Conservation (phyloP, 1,140 invertebrate genomes). For the Papilio dardanus region DNA sequence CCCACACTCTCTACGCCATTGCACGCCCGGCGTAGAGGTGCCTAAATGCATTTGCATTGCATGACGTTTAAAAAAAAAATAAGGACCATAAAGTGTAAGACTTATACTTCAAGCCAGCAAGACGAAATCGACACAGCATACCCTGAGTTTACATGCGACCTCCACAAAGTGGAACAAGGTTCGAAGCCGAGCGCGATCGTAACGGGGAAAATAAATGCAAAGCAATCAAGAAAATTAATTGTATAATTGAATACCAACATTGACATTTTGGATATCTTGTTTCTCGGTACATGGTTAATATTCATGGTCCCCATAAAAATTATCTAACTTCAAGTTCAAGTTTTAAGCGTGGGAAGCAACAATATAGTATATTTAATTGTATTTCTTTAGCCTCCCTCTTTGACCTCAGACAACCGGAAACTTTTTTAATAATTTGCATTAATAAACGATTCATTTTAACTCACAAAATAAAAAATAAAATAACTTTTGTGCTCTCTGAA, state of each 20-base stretch:
- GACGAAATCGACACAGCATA: background rate
- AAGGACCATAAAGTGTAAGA: background rate
- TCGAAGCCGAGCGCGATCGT: slow-evolving; percentile 6
- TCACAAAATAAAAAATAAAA: background rate
- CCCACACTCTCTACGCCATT: no score
- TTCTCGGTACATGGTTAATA: background rate
- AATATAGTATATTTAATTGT: background rate
- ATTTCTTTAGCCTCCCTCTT: background rate
- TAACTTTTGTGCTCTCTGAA: background rate
- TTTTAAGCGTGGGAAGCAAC: background rate
- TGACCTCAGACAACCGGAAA: no score
- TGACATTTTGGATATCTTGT: background rate
- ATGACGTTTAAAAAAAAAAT: no score
- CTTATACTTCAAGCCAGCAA: background rate
- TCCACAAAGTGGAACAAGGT: slow-evolving; percentile 33
- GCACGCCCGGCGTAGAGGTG: no score
- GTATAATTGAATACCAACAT: background rate
- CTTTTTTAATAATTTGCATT: background rate
- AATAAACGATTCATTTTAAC: background rate
- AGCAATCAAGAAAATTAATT: background rate
- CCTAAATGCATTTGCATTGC: no score
- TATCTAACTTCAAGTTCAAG: background rate
- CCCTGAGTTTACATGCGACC: slow-evolving; percentile 3
- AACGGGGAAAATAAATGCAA: background rate
- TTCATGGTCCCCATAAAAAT: background rate